Evolutionary conservation across 2,888 invertebrate genomes (phyloP).

Genomic region (Drosophila monieri): DNA sequence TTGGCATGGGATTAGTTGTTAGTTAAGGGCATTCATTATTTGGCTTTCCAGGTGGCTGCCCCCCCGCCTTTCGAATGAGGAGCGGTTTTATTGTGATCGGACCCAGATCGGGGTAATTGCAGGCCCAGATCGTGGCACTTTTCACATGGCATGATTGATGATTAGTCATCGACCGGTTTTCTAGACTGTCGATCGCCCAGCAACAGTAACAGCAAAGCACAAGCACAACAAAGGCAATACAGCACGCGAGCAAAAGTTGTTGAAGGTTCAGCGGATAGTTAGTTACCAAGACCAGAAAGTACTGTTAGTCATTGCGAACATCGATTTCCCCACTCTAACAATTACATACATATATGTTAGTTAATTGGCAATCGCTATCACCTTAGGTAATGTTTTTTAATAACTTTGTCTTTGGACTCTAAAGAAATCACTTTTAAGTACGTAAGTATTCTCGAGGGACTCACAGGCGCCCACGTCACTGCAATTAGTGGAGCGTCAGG

Average conservation of each 20-base stretch:
- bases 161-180: conserved; percentile 78
- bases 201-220: conserved; percentile 29
- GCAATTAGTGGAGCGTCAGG: not conserved
- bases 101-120: conserved; percentile 58
- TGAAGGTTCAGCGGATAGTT: conserved; percentile 78
- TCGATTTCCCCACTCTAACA: conserved; percentile 19
- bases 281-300: conserved; percentile 58
- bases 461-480: conserved; percentile 13
- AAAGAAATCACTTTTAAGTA: not conserved
- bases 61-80: conserved; percentile 1
- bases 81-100: conserved; percentile 36
- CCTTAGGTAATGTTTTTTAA: not conserved
- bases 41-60: not conserved
- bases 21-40: conserved; percentile 5
- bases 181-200: conserved; percentile 35
- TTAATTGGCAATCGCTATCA: not conserved
- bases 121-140: conserved; percentile 56
- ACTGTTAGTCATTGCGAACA: conserved; percentile 67
- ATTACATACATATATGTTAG: not conserved
- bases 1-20: not conserved
- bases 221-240: conserved; percentile 23
- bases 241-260: conserved; percentile 69
- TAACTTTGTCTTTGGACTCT: not conserved
- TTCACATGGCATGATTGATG: conserved; percentile 79
- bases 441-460: not conserved